Percentiles rank a stretch among this genome's conserved stretches.
These are phyloP conservation scores for Oxyscelio sp. DNA, from an alignment of 2,888 invertebrate genomes.

Conservation along the genomic window DNA sequence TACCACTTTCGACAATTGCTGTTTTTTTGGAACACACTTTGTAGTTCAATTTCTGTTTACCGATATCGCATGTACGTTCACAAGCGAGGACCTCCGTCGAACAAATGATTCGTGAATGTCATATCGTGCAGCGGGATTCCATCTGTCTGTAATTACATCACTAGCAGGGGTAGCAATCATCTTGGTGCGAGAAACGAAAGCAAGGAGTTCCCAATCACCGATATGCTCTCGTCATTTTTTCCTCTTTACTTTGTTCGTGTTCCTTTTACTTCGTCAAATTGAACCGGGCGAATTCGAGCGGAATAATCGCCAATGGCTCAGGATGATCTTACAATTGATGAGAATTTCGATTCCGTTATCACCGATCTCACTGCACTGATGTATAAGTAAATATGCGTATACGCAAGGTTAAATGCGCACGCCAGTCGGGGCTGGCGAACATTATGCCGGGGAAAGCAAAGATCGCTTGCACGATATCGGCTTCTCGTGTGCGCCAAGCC, in stretches of 20 bases:
- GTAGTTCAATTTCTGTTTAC: conserved; percentile 55
- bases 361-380: conserved; percentile 34
- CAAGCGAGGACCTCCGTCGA: conserved; percentile 37
- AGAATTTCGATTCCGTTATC: conserved; percentile 69
- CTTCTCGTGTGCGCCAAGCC: conserved; percentile 57
- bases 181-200: conserved; percentile 70
- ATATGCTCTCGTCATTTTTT: conserved; percentile 14
- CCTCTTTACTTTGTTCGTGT: conserved; percentile 25
- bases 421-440: conserved; percentile 6
- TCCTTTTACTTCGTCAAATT: conserved; percentile 42
- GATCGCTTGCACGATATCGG: conserved; percentile 53
- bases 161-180: conserved; percentile 70
- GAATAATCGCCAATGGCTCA: conserved; percentile 45
- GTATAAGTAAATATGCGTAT: conserved; percentile 48
- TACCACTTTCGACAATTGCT: conserved; percentile 60
- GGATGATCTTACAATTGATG: conserved; percentile 69
- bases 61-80: conserved; percentile 57
- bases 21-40: conserved; percentile 67
- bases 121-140: conserved; percentile 66
- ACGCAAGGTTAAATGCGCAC: conserved; percentile 16
- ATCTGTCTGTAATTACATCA: conserved; percentile 69
- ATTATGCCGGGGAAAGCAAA: conserved; percentile 59
- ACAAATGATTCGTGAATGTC: conserved; percentile 70
- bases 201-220: conserved; percentile 66
- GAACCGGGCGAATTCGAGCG: conserved; percentile 24